Base-by-base conservation (phyloP, 2,797 vertebrate genomes). In the Gymnoscopelus microlampas region DNA sequence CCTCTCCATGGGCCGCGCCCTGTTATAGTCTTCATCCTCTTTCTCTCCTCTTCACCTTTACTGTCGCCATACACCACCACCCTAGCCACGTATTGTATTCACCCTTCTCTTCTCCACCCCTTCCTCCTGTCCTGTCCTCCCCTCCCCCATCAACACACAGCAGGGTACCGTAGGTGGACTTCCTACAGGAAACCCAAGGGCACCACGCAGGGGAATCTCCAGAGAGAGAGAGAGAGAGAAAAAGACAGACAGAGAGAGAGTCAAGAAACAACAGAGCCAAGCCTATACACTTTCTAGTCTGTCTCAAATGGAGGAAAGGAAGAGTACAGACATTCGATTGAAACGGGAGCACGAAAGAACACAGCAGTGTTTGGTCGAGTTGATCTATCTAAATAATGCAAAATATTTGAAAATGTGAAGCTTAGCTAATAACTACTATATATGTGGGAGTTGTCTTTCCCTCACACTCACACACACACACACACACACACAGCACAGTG, bases 181-280 rank as follows among this genome's bases (percentile, higher is more conserved):
- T 90, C 90, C 88, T 84, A 70, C 76, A 91, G 89, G 89, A 91
- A 90, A 87, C 63, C n/a, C 23, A 70, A 76, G 56, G 65, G 70
- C 50, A 35, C 76, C 76, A 70, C 49, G 8, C 58, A 53, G 75
- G 75, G 86, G 83, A 87, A 82, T 86, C 85, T 86, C 85, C 83
- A 79, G 66, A 83, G 71, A 80, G 60, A 74, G 19, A 19, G 19
- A 1, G 19, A 19, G 1, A 39, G 3, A 32, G 3, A 32, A 3
- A 32, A 3, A 32, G 29, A 35, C 32, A 35, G 32, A 35, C 32
- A 35, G 32, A 35, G 5, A 35, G 26, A 29, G 65, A 80, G 66
- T 79, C 81, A 76, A 81, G 84, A 79, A 85, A 83, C 73, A 63
- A 78, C 62, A 76, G 50, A 9, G 60, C 39, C 54, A 73, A 26